Percentiles rank a stretch among this genome's conserved stretches.
Evolutionary conservation across 2,113 vertebrate genomes (phyloP).

Genomic region (Grallaria varia): DNA sequence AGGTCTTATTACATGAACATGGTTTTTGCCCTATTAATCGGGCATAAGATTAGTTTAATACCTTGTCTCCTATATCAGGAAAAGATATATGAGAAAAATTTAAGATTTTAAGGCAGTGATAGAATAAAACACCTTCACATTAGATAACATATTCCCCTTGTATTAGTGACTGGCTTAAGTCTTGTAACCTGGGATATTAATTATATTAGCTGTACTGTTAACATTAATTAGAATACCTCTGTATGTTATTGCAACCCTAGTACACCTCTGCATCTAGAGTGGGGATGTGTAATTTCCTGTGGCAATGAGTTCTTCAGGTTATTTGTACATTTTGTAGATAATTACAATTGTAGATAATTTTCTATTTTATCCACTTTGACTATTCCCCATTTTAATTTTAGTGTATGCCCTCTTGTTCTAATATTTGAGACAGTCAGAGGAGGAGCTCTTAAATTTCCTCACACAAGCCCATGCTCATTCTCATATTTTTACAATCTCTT

Average conservation of each 20-base stretch:
- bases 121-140: neutral
- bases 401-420: neutral
- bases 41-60: neutral
- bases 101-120: neutral
- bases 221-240: neutral
- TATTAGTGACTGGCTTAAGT: neutral
- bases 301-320: slow-evolving; percentile 14
- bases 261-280: neutral
- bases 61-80: neutral
- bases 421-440: neutral
- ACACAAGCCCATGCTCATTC: neutral
- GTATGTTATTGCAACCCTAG: neutral
- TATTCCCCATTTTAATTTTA: neutral
- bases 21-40: neutral
- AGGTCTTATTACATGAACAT: neutral
- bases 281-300: slow-evolving; percentile 28
- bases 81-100: neutral
- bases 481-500: neutral
- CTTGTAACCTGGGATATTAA: neutral
- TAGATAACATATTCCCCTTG: neutral
- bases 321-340: slow-evolving; percentile 23
- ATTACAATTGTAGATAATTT: slow-evolving; percentile 39
- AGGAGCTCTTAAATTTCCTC: neutral
- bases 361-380: slow-evolving; percentile 2
- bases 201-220: neutral